Percentiles rank a stretch among this genome's conserved stretches.
phyloP scores from a whole-genome alignment of 2,113 vertebrate genomes.

The Lutjanus erythropterus region DNA sequence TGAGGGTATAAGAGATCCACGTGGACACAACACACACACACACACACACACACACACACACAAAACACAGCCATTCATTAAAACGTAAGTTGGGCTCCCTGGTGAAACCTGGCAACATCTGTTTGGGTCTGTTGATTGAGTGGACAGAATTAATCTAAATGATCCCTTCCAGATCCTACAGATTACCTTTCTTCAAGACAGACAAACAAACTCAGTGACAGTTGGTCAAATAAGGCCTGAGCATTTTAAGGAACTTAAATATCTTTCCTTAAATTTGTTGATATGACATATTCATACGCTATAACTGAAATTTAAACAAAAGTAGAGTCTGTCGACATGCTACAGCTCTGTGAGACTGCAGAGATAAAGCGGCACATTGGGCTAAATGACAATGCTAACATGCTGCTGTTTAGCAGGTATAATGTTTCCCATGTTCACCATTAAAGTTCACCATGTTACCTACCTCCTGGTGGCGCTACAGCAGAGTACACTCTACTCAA shows the following conservation, averaged over 20 bases:
- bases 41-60: not conserved
- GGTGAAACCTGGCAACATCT: constrained; percentile 68
- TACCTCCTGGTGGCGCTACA: too few species aligned
- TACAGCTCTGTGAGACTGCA: too few species aligned
- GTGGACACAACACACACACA: not conserved
- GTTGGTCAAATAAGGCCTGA: constrained; percentile 1
- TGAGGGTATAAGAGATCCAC: constrained; percentile 12
- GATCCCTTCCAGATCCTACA: constrained; percentile 33
- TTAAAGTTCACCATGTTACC: too few species aligned
- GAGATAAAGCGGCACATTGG: too few species aligned
- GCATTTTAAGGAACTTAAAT: not conserved
- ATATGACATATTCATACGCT: not conserved
- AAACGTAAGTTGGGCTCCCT: constrained; percentile 32
- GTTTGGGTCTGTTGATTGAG: constrained; percentile 64
- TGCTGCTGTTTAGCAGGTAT: not conserved
- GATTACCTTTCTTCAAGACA: constrained; percentile 57
- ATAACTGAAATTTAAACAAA: too few species aligned
- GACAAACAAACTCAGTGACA: constrained; percentile 44
- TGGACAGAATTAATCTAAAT: constrained; percentile 60
- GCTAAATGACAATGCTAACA: too few species aligned
- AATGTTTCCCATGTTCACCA: too few species aligned
- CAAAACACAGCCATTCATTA: constrained; percentile 42
- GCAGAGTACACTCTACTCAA: too few species aligned
- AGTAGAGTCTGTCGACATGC: too few species aligned
- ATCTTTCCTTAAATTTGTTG: not conserved